phyloP scores from a whole-genome alignment of 2,888 invertebrate genomes.

The Pemphredon lugubris region DNA sequence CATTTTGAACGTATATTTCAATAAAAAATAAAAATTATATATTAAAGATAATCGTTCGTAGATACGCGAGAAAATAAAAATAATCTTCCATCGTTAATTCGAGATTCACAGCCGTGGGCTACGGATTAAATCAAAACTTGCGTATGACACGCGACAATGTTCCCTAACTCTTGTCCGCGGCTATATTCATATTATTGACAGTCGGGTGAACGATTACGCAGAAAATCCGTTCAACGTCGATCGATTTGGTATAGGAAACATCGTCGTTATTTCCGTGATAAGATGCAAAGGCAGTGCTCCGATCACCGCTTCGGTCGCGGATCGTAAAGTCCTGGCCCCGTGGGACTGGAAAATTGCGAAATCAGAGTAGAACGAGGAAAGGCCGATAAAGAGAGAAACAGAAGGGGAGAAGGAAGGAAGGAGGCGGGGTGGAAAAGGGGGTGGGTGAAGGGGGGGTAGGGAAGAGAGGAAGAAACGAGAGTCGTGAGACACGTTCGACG shows the following conservation, averaged over 20 bases:
- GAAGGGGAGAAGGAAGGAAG: slow-evolving; percentile 3
- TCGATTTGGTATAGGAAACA: slow-evolving; percentile 2
- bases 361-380: slow-evolving; percentile 46
- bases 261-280: slow-evolving; percentile 32
- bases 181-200: no score
- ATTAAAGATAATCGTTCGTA: no score
- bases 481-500: slow-evolving; percentile 73
- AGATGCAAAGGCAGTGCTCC: slow-evolving; percentile 26
- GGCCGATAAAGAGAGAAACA: slow-evolving; percentile 30
- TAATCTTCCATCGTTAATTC: no score
- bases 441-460: no score
- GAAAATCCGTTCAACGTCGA: neutral
- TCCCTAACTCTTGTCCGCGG: no score
- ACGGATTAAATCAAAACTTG: no score
- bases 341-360: slow-evolving; percentile 64
- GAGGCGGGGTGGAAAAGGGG: slow-evolving; percentile 55
- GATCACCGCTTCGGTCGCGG: slow-evolving; percentile 3
- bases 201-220: no score
- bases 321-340: slow-evolving; percentile 48
- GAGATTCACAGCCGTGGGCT: no score
- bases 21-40: no score
- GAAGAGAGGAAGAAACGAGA: slow-evolving; percentile 46
- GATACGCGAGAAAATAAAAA: no score
- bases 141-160: no score
- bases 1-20: no score